A percentile compares a stretch with the other conserved stretches of the same genome.
phyloP scores from a whole-genome alignment of 2,888 invertebrate genomes.

The Erebia palarica region DNA sequence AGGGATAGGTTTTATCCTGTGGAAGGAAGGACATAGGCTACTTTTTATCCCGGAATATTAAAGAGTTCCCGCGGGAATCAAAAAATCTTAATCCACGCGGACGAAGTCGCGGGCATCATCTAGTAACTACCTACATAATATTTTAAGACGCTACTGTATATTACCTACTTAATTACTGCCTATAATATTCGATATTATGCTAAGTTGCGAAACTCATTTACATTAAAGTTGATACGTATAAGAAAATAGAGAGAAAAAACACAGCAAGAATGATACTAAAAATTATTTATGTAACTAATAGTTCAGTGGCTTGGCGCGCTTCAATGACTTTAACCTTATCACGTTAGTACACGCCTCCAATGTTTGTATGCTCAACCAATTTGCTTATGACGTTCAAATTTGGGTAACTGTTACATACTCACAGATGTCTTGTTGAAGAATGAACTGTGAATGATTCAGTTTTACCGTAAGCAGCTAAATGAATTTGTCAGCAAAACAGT shows the following conservation, averaged over 20 bases:
- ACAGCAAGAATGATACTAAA: not conserved
- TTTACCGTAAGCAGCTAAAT: conserved; percentile 59
- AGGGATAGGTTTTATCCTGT: too few relatives aligned
- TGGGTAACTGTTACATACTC: conserved; percentile 71
- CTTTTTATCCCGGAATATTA: too few relatives aligned
- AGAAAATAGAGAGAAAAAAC: not conserved
- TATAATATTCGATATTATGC: not conserved
- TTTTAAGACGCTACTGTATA: not conserved
- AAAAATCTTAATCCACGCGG: too few relatives aligned
- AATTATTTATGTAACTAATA: conserved; percentile 31
- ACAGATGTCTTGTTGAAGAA: conserved; percentile 53
- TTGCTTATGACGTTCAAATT: conserved; percentile 71
- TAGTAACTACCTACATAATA: not conserved
- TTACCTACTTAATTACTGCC: not conserved
- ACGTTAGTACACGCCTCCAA: conserved; percentile 56
- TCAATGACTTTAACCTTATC: conserved; percentile 63
- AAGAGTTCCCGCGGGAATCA: too few relatives aligned
- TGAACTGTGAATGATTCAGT: conserved; percentile 75
- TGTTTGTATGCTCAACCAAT: conserved; percentile 69
- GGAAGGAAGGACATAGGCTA: too few relatives aligned
- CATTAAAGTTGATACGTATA: not conserved
- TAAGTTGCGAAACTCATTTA: not conserved
- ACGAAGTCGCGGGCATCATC: too few relatives aligned
- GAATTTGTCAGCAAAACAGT: conserved; percentile 53
- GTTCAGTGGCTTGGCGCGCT: conserved; percentile 61